Conservation (phyloP, 2,888 invertebrate species). For the Euplexia lucipara region DNA sequence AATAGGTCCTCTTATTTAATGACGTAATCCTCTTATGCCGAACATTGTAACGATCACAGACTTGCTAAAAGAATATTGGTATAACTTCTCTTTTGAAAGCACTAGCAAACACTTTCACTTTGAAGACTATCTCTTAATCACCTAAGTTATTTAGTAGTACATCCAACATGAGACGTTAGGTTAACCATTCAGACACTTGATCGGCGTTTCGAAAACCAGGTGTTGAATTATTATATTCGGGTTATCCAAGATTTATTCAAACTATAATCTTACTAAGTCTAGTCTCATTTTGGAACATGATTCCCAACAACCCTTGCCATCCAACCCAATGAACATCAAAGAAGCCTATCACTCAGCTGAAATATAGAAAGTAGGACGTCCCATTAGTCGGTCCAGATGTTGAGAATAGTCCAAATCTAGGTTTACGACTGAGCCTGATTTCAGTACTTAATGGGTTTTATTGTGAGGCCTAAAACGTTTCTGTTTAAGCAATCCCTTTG, state of each 20-base stretch:
- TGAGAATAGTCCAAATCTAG: slow-evolving; percentile 54
- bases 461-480: slow-evolving; percentile 56
- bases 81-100: neutral
- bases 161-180: neutral
- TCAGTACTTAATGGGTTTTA: slow-evolving; percentile 57
- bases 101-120: neutral
- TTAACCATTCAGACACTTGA: no score
- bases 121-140: neutral
- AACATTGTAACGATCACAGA: neutral
- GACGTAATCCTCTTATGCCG: slow-evolving; percentile 14
- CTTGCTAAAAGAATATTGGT: neutral
- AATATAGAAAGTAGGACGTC: slow-evolving; percentile 30
- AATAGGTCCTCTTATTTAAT: slow-evolving; percentile 4
- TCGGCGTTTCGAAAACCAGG: no score
- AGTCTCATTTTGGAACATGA: neutral
- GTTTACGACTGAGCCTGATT: slow-evolving; percentile 52
- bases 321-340: slow-evolving; percentile 31
- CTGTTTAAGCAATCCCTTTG: slow-evolving; percentile 47
- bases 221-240: no score
- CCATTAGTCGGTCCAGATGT: slow-evolving; percentile 48
- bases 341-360: slow-evolving; percentile 37
- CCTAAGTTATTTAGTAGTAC: neutral
- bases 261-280: neutral
- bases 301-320: neutral
- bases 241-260: slow-evolving; percentile 1